phyloP scores from a whole-genome alignment of 1,140 invertebrate species.

The Planococcus citri region DNA sequence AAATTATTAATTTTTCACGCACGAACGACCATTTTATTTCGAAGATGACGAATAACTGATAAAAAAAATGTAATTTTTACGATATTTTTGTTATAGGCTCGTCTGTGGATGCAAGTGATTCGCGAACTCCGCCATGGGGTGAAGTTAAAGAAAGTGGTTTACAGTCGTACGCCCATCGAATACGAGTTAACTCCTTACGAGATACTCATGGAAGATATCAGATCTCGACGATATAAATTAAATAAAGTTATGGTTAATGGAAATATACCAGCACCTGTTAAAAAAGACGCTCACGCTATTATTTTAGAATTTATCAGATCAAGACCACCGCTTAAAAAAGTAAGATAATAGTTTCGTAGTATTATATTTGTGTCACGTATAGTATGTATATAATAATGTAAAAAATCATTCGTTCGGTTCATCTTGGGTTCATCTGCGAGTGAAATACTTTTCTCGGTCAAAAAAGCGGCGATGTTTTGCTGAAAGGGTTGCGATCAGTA shows the following conservation, averaged over 20 bases:
- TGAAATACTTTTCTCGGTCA: no score
- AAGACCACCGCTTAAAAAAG: slow-evolving; percentile 83
- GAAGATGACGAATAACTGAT: neutral
- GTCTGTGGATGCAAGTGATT: slow-evolving; percentile 95
- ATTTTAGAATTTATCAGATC: slow-evolving; percentile 94
- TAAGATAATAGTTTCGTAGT: slow-evolving; percentile 35
- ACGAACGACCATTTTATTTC: neutral
- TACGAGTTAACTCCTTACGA: slow-evolving; percentile 95
- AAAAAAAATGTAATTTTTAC: neutral
- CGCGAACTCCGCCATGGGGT: slow-evolving; percentile 70
- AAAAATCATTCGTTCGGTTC: no score
- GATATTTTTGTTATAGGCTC: slow-evolving; percentile 48
- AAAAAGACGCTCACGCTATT: slow-evolving; percentile 86
- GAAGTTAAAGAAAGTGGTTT: slow-evolving; percentile 79
- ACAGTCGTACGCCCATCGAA: slow-evolving; percentile 57
- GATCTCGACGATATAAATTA: slow-evolving; percentile 70
- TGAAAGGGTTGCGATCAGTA: no score
- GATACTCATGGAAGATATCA: slow-evolving; percentile 91
- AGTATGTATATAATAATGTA: no score
- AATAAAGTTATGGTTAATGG: slow-evolving; percentile 70
- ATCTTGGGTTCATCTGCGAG: no score
- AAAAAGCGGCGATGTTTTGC: no score
- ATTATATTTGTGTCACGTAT: no score
- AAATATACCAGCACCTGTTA: slow-evolving; percentile 64
- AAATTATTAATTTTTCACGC: neutral